Conservation (phyloP, 1,140 invertebrate genomes). For the Dryas iulia region DNA sequence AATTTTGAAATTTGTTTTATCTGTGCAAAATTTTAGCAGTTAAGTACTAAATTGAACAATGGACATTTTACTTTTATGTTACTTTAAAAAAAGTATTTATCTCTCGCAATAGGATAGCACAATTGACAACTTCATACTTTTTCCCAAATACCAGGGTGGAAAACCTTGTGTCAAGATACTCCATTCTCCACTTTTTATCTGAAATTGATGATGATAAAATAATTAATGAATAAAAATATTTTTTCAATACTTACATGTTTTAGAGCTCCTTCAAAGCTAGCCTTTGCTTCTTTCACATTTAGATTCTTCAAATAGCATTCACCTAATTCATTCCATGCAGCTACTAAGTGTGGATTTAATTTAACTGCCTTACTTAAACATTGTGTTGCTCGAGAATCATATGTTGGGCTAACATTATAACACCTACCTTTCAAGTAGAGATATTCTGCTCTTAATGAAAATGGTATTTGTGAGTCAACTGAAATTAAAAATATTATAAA, state of each 20-base stretch:
- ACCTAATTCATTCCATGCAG: conserved; percentile 94
- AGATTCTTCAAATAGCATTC: conserved; percentile 95
- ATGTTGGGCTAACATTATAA: conserved; percentile 87
- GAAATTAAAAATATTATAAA: conserved; percentile 26
- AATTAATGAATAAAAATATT: no score
- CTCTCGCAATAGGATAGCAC: no score
- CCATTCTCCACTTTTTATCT: no score
- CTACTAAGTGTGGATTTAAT: conserved; percentile 89
- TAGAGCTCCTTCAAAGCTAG: conserved; percentile 91
- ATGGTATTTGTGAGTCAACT: conserved; percentile 80
- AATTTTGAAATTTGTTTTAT: no score
- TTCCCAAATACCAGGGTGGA: no score
- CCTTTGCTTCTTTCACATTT: conserved; percentile 89
- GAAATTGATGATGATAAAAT: no score
- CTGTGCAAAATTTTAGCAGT: no score
- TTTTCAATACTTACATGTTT: conserved; percentile 87
- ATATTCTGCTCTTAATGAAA: conserved; percentile 81
- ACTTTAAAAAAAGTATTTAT: no score
- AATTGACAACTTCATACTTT: no score
- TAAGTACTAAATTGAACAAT: no score
- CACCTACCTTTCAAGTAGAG: conserved; percentile 88
- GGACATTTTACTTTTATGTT: no score
- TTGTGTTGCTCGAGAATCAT: conserved; percentile 86
- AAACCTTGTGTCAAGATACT: no score
- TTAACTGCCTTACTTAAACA: conserved; percentile 91